Conservation (phyloP, 2,797 vertebrate species). For the Graptemys geographica region DNA sequence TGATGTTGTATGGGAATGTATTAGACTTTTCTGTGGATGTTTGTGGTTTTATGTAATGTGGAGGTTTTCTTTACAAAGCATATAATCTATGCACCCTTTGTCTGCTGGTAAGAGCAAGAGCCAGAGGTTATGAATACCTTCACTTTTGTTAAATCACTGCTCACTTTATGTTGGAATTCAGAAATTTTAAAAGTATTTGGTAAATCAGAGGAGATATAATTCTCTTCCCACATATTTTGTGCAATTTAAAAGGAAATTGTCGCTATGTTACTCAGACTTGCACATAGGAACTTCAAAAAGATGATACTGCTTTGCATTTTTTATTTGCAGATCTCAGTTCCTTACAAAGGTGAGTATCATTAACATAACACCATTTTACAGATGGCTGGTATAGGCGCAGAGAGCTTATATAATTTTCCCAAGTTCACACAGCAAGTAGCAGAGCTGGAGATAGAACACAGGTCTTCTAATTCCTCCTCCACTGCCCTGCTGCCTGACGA, state of each 20-base stretch:
- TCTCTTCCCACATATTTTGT: neutral
- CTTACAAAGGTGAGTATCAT: neutral
- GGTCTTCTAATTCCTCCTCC: neutral
- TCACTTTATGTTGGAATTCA: neutral
- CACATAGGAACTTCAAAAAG: neutral
- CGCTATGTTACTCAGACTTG: neutral
- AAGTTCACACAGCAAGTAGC: neutral
- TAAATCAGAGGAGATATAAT: neutral
- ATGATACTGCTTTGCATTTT: neutral
- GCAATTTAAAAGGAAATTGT: neutral
- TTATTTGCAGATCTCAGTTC: neutral
- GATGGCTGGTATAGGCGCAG: neutral
- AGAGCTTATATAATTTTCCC: neutral
- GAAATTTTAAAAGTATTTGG: neutral
- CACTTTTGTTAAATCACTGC: neutral
- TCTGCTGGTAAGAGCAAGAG: neutral
- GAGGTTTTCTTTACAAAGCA: neutral
- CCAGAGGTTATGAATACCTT: neutral
- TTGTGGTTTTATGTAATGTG: neutral
- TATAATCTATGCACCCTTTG: neutral
- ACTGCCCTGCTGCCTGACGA: neutral
- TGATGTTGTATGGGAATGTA: neutral
- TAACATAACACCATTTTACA: neutral
- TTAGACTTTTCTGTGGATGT: neutral
- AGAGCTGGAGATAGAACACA: neutral